Conservation (phyloP, 2,888 invertebrate genomes). For the Cheilosia soror region DNA sequence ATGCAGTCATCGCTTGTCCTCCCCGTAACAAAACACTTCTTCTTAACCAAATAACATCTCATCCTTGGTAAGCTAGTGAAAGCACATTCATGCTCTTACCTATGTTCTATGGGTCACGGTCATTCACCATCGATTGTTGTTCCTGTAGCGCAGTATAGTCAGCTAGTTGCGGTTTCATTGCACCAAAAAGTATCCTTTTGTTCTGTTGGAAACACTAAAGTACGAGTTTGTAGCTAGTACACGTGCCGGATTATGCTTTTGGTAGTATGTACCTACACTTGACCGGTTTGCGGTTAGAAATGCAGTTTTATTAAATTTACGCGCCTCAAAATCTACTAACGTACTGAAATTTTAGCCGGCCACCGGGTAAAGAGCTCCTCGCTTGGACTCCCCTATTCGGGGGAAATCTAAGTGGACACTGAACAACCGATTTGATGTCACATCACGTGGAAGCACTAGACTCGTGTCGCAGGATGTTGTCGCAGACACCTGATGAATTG, state of each 20-base stretch:
- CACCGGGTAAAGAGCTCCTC: not conserved
- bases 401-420: constrained; percentile 52
- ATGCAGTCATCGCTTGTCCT: not conserved
- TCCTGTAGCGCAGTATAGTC: constrained; percentile 27
- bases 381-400: constrained; percentile 33
- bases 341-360: not conserved
- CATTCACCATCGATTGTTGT: constrained; percentile 63
- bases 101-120: constrained; percentile 61
- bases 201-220: not conserved
- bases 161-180: constrained; percentile 51
- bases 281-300: not conserved
- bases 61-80: not conserved
- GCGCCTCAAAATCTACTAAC: not conserved
- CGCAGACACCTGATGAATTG: constrained; percentile 74
- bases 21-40: not conserved
- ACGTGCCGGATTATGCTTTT: not conserved
- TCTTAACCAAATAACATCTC: constrained; percentile 12
- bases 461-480: constrained; percentile 73
- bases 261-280: not conserved
- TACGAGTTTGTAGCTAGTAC: not conserved
- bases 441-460: constrained; percentile 66
- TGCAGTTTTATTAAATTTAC: not conserved
- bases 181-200: constrained; percentile 37
- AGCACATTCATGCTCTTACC: constrained; percentile 48
- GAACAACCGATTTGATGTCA: constrained; percentile 30